Percentiles rank a stretch among this genome's conserved stretches.
Evolutionary conservation across 2,888 invertebrate species (phyloP).

Genomic region (Melinopterus prodromus): DNA sequence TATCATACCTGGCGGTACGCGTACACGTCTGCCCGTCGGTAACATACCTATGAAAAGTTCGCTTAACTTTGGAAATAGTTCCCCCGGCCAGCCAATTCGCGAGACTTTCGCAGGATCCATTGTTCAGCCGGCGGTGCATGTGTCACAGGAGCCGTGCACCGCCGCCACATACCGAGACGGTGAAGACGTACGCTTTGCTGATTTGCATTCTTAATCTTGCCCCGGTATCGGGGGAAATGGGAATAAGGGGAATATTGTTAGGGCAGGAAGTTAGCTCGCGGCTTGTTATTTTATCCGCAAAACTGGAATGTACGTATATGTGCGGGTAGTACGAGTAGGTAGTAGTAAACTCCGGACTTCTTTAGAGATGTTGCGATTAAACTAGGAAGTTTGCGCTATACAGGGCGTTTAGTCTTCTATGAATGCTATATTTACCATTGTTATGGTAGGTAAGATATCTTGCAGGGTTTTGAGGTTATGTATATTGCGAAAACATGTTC

Average conservation of each 20-base stretch:
- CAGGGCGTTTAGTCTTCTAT: too few relatives aligned
- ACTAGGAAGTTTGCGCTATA: too few relatives aligned
- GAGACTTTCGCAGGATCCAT: not conserved
- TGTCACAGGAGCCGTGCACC: not conserved
- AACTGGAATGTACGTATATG: not conserved
- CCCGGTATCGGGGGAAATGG: not conserved
- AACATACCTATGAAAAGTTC: not conserved
- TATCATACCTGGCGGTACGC: not conserved
- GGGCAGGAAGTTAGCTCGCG: not conserved
- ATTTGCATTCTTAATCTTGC: not conserved
- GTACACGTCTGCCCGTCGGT: not conserved
- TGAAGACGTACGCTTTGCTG: not conserved
- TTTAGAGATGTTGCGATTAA: too few relatives aligned
- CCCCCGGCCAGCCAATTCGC: not conserved
- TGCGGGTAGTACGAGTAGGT: not conserved
- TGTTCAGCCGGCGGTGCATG: not conserved
- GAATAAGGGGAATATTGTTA: not conserved
- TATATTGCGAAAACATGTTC: too few relatives aligned
- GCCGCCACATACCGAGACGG: not conserved
- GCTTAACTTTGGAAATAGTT: not conserved
- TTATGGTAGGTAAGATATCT: too few relatives aligned
- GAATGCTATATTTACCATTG: too few relatives aligned
- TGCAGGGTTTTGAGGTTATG: too few relatives aligned
- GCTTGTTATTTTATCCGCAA: slow-evolving; percentile 4
- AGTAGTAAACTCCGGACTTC: too few relatives aligned